Evolutionary conservation across 2,113 vertebrate species (phyloP), one percentile per base, ranked within the genome.

Genomic region (Orycteropus afer): DNA sequence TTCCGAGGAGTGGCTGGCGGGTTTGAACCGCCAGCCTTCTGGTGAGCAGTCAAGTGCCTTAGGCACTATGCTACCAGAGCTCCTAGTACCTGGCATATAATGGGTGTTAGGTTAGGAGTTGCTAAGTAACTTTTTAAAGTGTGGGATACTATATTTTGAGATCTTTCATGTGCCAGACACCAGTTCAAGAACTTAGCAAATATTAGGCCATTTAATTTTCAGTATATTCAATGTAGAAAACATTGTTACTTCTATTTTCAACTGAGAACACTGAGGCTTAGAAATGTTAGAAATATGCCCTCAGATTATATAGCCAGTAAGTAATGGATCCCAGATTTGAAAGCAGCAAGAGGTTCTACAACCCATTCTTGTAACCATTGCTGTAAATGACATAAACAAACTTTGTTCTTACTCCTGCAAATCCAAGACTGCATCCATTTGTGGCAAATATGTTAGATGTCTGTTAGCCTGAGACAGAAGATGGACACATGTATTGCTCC

Each of bases 171-270:
- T 81, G 15, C 25, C n/a, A 59, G 27, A 34, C 37, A 83, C 14
- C 27, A 32, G n/a, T 65, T 22, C 22, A 91, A 76, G 63, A 84
- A 42, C 65, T 81, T 76, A 80, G 45, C 40, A 42, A 42, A 23
- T 82, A 47, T 73, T 47, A 81, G 76, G 18, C 89, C 47, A 82
- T 67, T 93, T 90, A 74, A 53, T 92, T 42, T 92, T 90, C 27
- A 96, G 47, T 67, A 59, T 81, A 80, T 79, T 25, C 7, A 49
- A 78, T 25, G 25, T 63, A 51, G 65, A 49, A 42, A 32, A 49
- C 76, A 57, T 96, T 55, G 40, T 59, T 79, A 76, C 71, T 11
- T 83, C 76, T 67, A 40, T 86, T 76, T 93, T 81, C 51, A 93
- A 18, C 59, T 69, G 80, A 47, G 37, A 76, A 84, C 87, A 71